Percentiles rank a stretch among this genome's conserved stretches.
phyloP scores from a whole-genome alignment of 2,113 vertebrate genomes.

The Prunella fulvescens region DNA sequence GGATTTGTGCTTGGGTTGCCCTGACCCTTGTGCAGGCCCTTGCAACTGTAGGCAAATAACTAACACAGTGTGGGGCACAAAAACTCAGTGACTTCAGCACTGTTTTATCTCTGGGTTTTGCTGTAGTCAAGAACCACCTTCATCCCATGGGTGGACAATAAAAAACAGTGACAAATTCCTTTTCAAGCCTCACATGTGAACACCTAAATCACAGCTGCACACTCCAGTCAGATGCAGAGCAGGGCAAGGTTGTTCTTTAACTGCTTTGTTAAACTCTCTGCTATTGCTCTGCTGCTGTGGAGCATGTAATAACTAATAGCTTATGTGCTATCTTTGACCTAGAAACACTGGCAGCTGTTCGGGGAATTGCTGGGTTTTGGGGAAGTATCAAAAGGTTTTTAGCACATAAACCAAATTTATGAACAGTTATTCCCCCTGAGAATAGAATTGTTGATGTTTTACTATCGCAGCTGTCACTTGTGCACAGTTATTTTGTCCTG shows the following conservation, averaged over 20 bases:
- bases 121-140: background rate
- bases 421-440: slow-evolving; percentile 5
- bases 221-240: background rate
- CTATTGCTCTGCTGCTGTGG: background rate
- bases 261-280: background rate
- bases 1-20: background rate
- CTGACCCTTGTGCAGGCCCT: background rate
- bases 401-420: slow-evolving; percentile 58
- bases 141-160: background rate
- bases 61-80: background rate
- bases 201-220: background rate
- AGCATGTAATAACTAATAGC: slow-evolving; percentile 12
- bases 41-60: background rate
- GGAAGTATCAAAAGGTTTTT: slow-evolving; percentile 40
- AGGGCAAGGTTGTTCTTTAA: background rate
- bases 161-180: background rate
- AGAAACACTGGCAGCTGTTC: slow-evolving; percentile 46
- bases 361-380: slow-evolving; percentile 11
- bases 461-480: slow-evolving; percentile 29
- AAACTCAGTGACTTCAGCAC: background rate
- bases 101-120: background rate
- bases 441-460: slow-evolving; percentile 45
- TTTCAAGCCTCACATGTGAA: background rate
- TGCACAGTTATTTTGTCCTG: slow-evolving; percentile 8
- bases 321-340: background rate